A percentile compares a stretch with the other conserved stretches of the same genome.
phyloP scores from a whole-genome alignment of 2,797 vertebrate species.

The Lepus townsendii region DNA sequence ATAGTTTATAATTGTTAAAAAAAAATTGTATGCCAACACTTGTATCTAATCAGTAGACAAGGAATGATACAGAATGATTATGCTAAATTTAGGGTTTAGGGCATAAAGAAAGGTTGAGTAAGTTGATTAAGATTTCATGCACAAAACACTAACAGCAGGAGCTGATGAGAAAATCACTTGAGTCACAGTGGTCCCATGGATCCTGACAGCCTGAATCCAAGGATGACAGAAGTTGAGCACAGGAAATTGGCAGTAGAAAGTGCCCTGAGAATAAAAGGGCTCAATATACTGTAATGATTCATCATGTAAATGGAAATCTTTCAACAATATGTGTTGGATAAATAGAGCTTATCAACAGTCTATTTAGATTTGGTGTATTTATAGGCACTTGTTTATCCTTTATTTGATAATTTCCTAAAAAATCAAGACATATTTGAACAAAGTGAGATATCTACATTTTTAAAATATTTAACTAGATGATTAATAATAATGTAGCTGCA shows the following conservation, averaged over 20 bases:
- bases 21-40: not conserved
- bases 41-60: constrained; percentile 27
- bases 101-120: not conserved
- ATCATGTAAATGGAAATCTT: not conserved
- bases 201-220: not conserved
- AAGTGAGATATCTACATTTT: not conserved
- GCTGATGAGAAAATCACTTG: constrained; percentile 2
- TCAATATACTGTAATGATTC: not conserved
- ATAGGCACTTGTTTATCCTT: not conserved
- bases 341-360: not conserved
- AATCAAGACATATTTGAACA: not conserved
- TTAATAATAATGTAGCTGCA: not conserved
- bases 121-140: constrained; percentile 32
- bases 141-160: not conserved
- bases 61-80: not conserved
- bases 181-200: not conserved
- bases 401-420: not conserved
- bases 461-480: not conserved
- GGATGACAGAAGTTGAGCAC: not conserved
- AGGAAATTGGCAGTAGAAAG: not conserved
- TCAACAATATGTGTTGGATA: not conserved
- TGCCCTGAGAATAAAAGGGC: not conserved
- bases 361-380: not conserved
- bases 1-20: not conserved
- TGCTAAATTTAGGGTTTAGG: not conserved